Percentiles rank a stretch among this genome's conserved stretches.
Conservation (phyloP, 2,113 vertebrate species). For the Trematomus loennbergii region DNA sequence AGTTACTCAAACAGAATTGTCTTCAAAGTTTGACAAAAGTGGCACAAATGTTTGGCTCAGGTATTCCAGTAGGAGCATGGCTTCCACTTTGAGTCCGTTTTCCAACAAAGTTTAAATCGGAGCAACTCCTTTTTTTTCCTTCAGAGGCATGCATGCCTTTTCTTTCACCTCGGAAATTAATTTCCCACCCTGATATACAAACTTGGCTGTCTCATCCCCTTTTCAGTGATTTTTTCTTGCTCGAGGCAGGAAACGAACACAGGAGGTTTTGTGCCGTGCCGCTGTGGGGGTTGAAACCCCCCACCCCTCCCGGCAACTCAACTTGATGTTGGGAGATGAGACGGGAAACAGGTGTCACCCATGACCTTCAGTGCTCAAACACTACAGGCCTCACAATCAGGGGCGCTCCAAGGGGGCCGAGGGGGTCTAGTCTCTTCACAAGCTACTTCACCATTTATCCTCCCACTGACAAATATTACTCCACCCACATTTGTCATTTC, state of each 20-base stretch:
- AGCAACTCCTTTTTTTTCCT: constrained; percentile 20
- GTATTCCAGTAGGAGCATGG: constrained; percentile 2
- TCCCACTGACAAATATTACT: constrained; percentile 40
- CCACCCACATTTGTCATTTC: constrained; percentile 52
- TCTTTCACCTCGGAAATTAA: constrained; percentile 67
- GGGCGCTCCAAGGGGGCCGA: constrained; percentile 6
- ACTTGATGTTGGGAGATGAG: constrained; percentile 80
- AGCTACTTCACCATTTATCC: constrained; percentile 32
- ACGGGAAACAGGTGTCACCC: constrained; percentile 85
- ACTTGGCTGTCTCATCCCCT: constrained; percentile 53
- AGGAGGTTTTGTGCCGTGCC: constrained; percentile 71
- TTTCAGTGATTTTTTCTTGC: constrained; percentile 28
- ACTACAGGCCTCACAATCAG: constrained; percentile 58
- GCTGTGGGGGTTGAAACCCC: constrained; percentile 49
- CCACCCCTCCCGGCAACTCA: constrained; percentile 42
- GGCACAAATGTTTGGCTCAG: constrained; percentile 31
- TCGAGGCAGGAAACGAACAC: constrained; percentile 72
- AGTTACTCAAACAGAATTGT: constrained; percentile 24
- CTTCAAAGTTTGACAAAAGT: constrained; percentile 26
- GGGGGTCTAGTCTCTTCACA: not conserved
- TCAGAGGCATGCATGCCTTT: constrained; percentile 47
- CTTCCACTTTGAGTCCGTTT: constrained; percentile 13
- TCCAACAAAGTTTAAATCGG: constrained; percentile 40
- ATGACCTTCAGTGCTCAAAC: constrained; percentile 79
- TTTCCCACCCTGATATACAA: constrained; percentile 65